These are phyloP conservation scores for Ephydatia muelleri DNA, from an alignment of 37 sponge, comb jelly and placozoan species.

Conservation along the genomic window DNA sequence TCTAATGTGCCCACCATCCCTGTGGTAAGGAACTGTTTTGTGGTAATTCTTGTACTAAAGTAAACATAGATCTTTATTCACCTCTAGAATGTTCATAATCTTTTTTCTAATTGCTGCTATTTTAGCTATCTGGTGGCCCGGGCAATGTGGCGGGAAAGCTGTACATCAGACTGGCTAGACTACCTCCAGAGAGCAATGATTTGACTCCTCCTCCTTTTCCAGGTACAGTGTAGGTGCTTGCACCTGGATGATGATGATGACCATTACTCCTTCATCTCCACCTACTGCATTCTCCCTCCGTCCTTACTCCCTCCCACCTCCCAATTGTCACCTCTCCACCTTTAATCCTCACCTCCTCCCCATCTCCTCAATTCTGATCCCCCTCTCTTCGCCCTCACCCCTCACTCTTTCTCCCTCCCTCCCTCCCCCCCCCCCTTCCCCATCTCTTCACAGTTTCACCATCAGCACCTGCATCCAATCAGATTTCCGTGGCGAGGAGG, in stretches of 20 bases:
- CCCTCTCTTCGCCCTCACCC: neutral
- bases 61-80: neutral
- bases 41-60: too few relatives aligned
- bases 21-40: neutral
- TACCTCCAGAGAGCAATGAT: constrained; percentile 2
- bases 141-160: constrained; percentile 4
- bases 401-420: neutral
- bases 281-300: constrained; percentile 2
- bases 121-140: neutral
- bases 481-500: neutral
- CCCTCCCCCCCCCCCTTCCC: neutral
- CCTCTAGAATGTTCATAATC: too few relatives aligned
- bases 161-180: constrained; percentile 27
- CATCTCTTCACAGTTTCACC: neutral
- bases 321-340: neutral
- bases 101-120: too few relatives aligned
- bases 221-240: neutral
- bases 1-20: neutral
- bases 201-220: neutral
- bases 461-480: neutral
- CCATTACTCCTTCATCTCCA: neutral
- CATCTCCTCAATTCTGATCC: neutral
- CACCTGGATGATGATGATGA: neutral
- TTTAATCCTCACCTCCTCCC: too few relatives aligned
- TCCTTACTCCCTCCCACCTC: neutral